Conservation (phyloP, 2,797 vertebrate species). For the Crocodylus rhombifer region DNA sequence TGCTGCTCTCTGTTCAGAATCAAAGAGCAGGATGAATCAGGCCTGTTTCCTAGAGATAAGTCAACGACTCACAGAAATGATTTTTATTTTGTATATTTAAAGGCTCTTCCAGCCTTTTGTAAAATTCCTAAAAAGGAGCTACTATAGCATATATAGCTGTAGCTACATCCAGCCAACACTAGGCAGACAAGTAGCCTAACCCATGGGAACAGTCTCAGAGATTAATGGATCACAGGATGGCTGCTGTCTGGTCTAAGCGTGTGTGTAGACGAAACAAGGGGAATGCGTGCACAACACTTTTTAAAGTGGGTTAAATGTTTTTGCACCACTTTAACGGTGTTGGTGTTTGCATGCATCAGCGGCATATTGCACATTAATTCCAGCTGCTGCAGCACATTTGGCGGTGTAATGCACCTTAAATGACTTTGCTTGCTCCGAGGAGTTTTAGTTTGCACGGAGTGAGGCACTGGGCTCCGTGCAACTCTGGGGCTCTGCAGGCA, state of each 20-base stretch:
- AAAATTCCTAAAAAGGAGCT: background rate
- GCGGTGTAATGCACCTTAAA: too few species aligned
- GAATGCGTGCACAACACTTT: too few species aligned
- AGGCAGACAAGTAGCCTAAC: background rate
- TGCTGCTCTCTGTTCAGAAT: background rate
- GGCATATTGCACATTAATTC: too few species aligned
- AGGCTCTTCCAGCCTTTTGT: background rate
- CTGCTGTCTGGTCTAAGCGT: background rate
- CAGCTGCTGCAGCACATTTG: too few species aligned
- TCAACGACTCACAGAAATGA: background rate
- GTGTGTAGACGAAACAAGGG: too few species aligned
- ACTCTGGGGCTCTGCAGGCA: too few species aligned
- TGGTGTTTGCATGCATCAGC: too few species aligned
- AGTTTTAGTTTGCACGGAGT: too few species aligned
- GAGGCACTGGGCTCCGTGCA: too few species aligned
- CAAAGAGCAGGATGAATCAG: background rate
- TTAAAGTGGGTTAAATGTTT: too few species aligned
- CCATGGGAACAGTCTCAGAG: background rate
- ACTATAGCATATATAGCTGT: background rate
- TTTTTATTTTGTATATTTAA: background rate
- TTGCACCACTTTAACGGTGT: too few species aligned
- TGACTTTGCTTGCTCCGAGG: too few species aligned
- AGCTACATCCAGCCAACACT: background rate
- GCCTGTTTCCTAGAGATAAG: background rate
- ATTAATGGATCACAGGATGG: background rate